phyloP scores from a whole-genome alignment of 2,888 invertebrate species.

The Hyppa rectilinea region DNA sequence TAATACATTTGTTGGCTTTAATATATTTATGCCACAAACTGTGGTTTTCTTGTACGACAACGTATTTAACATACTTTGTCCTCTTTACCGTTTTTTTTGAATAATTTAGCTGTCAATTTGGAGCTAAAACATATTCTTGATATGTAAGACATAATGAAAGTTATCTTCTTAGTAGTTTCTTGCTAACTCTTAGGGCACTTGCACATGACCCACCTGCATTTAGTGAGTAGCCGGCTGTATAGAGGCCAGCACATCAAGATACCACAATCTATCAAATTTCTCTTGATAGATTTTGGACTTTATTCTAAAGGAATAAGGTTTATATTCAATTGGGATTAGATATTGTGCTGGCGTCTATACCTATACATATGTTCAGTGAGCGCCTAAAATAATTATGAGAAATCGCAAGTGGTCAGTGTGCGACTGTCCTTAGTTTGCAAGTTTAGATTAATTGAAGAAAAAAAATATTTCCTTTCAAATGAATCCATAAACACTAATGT shows the following conservation, averaged over 20 bases:
- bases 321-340: too few relatives aligned
- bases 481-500: neutral
- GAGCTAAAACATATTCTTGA: conserved; percentile 13
- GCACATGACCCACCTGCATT: neutral
- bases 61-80: conserved; percentile 22
- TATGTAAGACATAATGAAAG: neutral
- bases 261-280: too few relatives aligned
- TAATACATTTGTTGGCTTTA: conserved; percentile 41
- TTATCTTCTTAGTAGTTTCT: neutral
- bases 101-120: conserved; percentile 2
- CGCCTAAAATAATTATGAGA: neutral
- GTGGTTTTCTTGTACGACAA: conserved; percentile 23
- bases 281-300: too few relatives aligned
- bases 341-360: too few relatives aligned
- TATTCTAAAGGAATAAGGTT: too few relatives aligned
- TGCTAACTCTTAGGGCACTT: neutral
- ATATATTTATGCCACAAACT: conserved; percentile 23
- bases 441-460: neutral
- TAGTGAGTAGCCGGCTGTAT: too few relatives aligned
- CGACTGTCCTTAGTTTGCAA: neutral
- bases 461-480: neutral
- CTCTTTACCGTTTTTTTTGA: neutral
- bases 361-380: too few relatives aligned
- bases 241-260: too few relatives aligned
- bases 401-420: neutral